Conservation (phyloP, 2,113 vertebrate genomes). For the Cinclus cinclus region DNA sequence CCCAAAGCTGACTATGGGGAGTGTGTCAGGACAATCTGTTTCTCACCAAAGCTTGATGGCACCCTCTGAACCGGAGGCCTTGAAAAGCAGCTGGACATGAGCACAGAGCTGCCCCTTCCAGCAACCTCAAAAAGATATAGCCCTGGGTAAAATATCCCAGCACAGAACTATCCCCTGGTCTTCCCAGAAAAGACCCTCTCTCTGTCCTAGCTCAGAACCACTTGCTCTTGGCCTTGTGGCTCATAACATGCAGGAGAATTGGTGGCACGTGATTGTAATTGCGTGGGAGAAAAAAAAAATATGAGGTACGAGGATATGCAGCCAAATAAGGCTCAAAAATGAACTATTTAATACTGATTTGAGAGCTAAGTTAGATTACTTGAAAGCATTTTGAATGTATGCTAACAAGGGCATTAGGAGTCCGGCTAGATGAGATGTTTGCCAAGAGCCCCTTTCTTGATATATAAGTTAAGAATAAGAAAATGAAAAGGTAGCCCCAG, state of each 20-base stretch:
- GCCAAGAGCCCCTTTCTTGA: neutral
- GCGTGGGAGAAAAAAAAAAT: neutral
- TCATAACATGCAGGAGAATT: neutral
- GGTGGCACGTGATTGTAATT: neutral
- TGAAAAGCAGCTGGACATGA: neutral
- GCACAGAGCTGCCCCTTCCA: neutral
- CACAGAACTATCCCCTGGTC: neutral
- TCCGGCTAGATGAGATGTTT: neutral
- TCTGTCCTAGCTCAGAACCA: neutral
- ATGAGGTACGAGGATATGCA: neutral
- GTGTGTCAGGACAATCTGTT: neutral
- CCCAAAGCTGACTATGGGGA: neutral
- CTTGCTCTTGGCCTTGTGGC: neutral
- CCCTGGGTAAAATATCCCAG: neutral
- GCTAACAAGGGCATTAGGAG: neutral
- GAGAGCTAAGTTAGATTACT: slow-evolving; percentile 12
- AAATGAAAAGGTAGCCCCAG: neutral
- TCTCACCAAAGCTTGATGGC: neutral
- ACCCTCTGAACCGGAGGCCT: neutral
- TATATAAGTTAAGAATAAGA: neutral
- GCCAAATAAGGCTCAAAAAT: neutral
- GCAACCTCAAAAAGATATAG: neutral
- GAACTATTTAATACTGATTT: neutral
- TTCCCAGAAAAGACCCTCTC: neutral
- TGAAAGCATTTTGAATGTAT: neutral